Base-by-base conservation (phyloP, 2,888 invertebrate species). In the Laothoe populi region DNA sequence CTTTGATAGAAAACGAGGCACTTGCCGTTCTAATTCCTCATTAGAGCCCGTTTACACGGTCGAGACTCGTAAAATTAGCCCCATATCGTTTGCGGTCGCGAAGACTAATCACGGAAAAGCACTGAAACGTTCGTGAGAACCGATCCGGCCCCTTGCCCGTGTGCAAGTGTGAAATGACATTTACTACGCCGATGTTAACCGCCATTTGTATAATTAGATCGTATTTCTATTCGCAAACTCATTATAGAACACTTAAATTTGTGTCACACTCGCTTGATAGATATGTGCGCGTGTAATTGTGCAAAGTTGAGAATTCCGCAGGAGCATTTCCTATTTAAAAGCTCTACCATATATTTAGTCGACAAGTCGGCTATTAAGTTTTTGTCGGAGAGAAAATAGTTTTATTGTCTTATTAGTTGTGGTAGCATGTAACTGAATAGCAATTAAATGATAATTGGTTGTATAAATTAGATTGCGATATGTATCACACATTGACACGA, bases 121-220 rank as follows among this genome's bases (percentile, higher is more conserved):
- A 73, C 74, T 71, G 72, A 70, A 67, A 62, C 67, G 69, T 68
- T 74, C 83, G 82, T 82, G 83, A 78, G 82, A 82, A 82, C 76
- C 71, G 64, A 61, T 68, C 68, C 64, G 66, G 64, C 57, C 60
- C 65, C 42, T 62, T 57, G 58, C 53, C 67, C 60, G 40, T 60
- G 65, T 69, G 73, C 72, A 79, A 81, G 82, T 82, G 82, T 80
- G 77, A 85, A 86, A 84, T 87, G 87, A 85, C 88, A 87, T 87
- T 88, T 84, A 82, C 81, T 74, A 72, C 73, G 75, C 70, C 73
- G 44, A 53, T 24, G 61, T 48, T 74, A 78, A 83, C 78, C 79
- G 75, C 75, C 75, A 79, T 82, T 80, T 76, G 78, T 84, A 83
- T 88, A 89, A 89, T 90, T 89, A 88, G 86, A 83, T 83, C 86